Evolutionary conservation across 2,113 vertebrate species (phyloP), one percentile per base, ranked within the genome.

Genomic region (Lycocorax pyrrhopterus): DNA sequence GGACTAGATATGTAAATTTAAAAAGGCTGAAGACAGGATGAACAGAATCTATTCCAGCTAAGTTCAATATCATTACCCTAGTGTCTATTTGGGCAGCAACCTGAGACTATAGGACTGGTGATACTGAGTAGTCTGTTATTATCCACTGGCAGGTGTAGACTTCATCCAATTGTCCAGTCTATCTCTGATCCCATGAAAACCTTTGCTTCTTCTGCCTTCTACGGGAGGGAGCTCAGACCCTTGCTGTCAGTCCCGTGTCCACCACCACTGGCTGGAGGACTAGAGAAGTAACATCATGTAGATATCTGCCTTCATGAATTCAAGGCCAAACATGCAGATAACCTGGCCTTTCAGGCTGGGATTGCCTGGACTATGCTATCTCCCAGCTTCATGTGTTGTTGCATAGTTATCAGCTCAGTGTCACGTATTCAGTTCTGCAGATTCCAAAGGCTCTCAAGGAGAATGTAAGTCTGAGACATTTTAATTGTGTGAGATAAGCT

Each of bases 181-280:
- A 0, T 29, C 17, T 73, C 58, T 51, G 27, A 92, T 59, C 7
- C 20, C 46, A 17, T 21, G 10, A 58, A 85, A 88, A 73, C 10
- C 7, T 55, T 63, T 25, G 3, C 20, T 69, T 66, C 21, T 21
- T 53, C 37, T 63, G 4, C 49, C 19, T 69, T 35, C 21, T 62
- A 4, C 0, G 0, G 18, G 16, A 66, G 23, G 17, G 35, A 85
- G 32, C 14, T 46, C 37, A 56, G 52, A 82, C n/a, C 30, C n/a
- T 80, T 76, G 32, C 46, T 84, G 30, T 67, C 60, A 64, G 25
- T 62, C 64, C 30, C 80, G 19, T 33, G 63, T 27, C 41, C 52
- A 51, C 16, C 27, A 63, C 56, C 1, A 1, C 1, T 20, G 14
- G 29, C 44, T 4, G 7, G 53, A 76, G 20, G 32, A 69, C 19